Percentiles rank a stretch among this genome's conserved stretches.
phyloP scores from a whole-genome alignment of 2,113 vertebrate species.

The Gallinago media region DNA sequence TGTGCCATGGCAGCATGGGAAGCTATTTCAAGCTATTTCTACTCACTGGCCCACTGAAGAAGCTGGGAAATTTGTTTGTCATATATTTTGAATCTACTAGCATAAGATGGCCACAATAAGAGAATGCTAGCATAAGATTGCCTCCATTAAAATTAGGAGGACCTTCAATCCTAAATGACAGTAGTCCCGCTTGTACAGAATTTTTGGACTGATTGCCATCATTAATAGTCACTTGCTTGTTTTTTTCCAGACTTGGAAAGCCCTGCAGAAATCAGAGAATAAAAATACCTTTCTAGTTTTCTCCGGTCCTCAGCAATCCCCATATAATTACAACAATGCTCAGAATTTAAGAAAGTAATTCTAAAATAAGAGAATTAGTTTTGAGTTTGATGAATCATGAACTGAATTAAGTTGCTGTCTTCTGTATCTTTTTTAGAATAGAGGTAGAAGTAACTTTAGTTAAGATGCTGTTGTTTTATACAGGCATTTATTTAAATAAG shows the following conservation, averaged over 20 bases:
- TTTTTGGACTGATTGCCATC: neutral
- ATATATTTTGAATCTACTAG: neutral
- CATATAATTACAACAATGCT: neutral
- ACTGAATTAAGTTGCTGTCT: neutral
- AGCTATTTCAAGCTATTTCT: neutral
- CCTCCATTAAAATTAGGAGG: neutral
- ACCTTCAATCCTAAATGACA: neutral
- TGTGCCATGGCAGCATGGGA: neutral
- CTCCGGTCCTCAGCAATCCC: neutral
- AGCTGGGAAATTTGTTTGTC: neutral
- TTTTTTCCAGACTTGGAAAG: neutral
- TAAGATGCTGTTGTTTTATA: neutral
- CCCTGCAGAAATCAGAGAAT: neutral
- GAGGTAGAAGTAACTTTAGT: neutral
- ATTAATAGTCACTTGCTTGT: neutral
- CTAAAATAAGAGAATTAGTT: neutral
- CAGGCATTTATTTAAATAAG: neutral
- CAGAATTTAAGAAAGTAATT: neutral
- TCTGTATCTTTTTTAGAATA: neutral
- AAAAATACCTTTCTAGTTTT: neutral
- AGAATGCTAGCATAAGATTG: neutral
- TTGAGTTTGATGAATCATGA: neutral
- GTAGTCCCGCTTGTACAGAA: neutral
- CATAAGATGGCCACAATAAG: neutral
- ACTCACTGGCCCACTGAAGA: neutral